A percentile compares a stretch with the other conserved stretches of the same genome.
phyloP scores from a whole-genome alignment of 2,797 vertebrate genomes.

The Rhynchonycteris naso region DNA sequence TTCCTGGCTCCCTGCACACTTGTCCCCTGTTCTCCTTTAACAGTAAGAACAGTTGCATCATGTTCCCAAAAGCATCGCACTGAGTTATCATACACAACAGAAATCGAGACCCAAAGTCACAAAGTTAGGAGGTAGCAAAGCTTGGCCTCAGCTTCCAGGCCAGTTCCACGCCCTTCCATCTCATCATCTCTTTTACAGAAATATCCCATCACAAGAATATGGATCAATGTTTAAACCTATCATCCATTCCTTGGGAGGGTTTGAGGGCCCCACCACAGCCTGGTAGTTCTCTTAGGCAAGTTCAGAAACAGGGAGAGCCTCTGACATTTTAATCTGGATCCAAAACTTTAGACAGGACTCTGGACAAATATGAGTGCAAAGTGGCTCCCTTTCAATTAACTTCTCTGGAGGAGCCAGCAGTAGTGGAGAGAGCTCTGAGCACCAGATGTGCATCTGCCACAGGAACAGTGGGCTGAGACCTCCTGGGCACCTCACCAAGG shows the following conservation, averaged over 20 bases:
- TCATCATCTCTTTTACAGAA: not conserved
- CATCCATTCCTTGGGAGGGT: not conserved
- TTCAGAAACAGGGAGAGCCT: constrained; percentile 10
- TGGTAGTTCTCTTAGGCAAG: not conserved
- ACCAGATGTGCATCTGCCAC: not conserved
- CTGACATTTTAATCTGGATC: constrained; percentile 8
- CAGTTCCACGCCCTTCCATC: not conserved
- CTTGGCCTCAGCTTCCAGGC: not conserved
- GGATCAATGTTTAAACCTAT: not conserved
- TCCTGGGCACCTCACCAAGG: not conserved
- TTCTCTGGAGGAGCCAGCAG: not conserved
- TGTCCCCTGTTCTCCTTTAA: not conserved
- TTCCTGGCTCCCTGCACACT: too few species aligned
- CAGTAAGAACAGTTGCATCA: rapidly evolving
- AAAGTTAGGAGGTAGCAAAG: not conserved
- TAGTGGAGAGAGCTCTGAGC: not conserved
- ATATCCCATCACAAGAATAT: not conserved
- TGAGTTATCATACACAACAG: not conserved
- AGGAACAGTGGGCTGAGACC: not conserved
- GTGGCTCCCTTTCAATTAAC: not conserved
- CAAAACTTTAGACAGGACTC: not conserved
- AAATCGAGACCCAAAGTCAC: not conserved
- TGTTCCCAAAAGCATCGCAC: not conserved
- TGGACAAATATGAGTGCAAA: not conserved
- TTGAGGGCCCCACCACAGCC: not conserved